Evolutionary conservation across 2,113 vertebrate genomes (phyloP), one percentile per base, ranked within the genome.

Genomic region (Cercopithecus mona): DNA sequence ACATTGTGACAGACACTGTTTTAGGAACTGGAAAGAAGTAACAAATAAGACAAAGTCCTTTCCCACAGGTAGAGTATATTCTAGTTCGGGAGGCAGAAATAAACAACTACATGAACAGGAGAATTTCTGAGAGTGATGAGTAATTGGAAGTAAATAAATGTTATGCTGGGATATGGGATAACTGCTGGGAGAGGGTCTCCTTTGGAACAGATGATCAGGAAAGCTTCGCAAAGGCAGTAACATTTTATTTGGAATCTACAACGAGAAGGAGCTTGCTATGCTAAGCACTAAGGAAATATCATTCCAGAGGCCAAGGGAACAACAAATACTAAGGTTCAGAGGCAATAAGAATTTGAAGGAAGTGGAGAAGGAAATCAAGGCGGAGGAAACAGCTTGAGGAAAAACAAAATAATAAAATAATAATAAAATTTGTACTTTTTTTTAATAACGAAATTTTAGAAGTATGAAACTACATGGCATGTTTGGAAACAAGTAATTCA

Each of bases 401-500:
- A 94, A 82, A 68, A 8, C 10, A 92, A 88, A 68, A 64, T 20
- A 45, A 61, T 68, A 68, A 68, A 68, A 35, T 17, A 85, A 30
- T 10, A 32, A 70, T 35, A 32, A 87, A 45, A 45, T 45, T 43
- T 76, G n/a, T 68, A 68, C 5, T 18, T 45, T 27, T 43, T 43
- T 30, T 16, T 0, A 76, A 68, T 32, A 30, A 87, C 45, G 22
- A 85, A 35, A 72, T 3, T 20, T 32, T 72, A 73, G 9, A 61
- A 50, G 57, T 50, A 57, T 68, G 17, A 94, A 61, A 87, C 27
- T 40, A 66, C 30, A 22, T 43, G 30, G 13, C 32, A 84, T 70
- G 10, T 93, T 90, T 85, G 52, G 52, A 85, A 90, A 64, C n/a
- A 80, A 93, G 40, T 27, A 79, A 52, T 93, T 90, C 64, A 40